These are phyloP conservation scores for Hippocampus mohnikei DNA, from an alignment of 2,113 vertebrate genomes.

Conservation along the genomic window DNA sequence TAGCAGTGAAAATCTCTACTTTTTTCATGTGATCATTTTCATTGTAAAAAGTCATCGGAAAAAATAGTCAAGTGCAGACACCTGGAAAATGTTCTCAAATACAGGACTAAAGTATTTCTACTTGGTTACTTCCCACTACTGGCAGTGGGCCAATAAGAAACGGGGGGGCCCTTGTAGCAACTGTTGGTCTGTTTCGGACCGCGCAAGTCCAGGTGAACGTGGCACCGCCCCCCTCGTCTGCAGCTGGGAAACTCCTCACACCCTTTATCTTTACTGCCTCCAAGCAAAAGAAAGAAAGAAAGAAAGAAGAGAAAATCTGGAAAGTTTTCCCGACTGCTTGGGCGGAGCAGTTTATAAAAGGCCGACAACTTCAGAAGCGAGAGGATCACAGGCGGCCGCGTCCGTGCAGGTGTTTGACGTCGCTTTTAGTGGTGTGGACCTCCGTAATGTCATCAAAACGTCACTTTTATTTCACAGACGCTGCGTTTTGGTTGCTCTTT, in stretches of 20 bases:
- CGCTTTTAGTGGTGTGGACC: neutral
- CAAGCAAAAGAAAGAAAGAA: slow-evolving; percentile 48
- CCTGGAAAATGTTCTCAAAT: no score
- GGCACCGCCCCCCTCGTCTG: slow-evolving; percentile 35
- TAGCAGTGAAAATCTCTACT: no score
- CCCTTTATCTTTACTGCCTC: slow-evolving; percentile 72
- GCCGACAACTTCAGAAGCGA: slow-evolving; percentile 67
- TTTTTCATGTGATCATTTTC: no score
- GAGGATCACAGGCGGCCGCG: slow-evolving; percentile 67
- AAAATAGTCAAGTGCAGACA: no score
- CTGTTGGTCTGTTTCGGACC: neutral
- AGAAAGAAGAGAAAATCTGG: slow-evolving; percentile 25
- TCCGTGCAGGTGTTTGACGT: slow-evolving; percentile 67
- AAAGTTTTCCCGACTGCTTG: slow-evolving; percentile 48
- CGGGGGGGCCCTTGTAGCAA: neutral
- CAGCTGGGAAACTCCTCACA: slow-evolving; percentile 70
- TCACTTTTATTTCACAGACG: neutral
- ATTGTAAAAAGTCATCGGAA: no score
- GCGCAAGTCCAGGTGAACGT: neutral
- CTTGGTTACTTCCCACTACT: neutral
- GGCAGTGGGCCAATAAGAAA: neutral
- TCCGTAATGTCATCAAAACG: neutral
- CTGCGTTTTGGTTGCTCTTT: neutral
- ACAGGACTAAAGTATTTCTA: neutral
- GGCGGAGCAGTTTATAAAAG: slow-evolving; percentile 64